Conservation (phyloP, 2,797 vertebrate species). For the Pogonophryne albipinna region DNA sequence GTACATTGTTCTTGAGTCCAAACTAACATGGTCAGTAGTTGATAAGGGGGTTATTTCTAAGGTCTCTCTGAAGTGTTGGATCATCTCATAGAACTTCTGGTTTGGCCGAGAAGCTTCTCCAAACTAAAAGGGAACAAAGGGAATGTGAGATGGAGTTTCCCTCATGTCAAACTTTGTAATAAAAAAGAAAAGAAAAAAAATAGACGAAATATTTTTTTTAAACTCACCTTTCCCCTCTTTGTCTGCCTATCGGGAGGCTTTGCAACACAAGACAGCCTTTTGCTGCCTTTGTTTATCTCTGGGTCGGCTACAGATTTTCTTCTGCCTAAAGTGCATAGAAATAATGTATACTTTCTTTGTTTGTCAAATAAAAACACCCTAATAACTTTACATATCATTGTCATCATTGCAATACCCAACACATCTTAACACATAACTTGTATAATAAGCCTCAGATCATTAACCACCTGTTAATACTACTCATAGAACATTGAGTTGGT, state of each 20-base stretch:
- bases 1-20: not conserved
- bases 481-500: not conserved
- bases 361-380: not conserved
- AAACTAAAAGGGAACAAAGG: slow-evolving; percentile 78
- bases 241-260: slow-evolving; percentile 86
- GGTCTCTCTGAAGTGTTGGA: slow-evolving; percentile 91
- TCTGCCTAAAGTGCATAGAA: slow-evolving; percentile 74
- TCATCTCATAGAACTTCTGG: slow-evolving; percentile 96
- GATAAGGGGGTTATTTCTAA: slow-evolving; percentile 88
- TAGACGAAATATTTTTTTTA: not conserved
- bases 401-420: not conserved
- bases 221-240: slow-evolving; percentile 90
- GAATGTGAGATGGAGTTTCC: not conserved
- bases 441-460: not conserved
- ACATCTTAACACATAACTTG: not conserved
- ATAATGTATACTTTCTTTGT: not conserved
- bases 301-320: slow-evolving; percentile 87
- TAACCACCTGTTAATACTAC: not conserved
- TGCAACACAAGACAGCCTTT: slow-evolving; percentile 86
- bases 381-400: not conserved
- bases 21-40: slow-evolving; percentile 87
- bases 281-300: slow-evolving; percentile 89
- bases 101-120: slow-evolving; percentile 88
- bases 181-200: not conserved
- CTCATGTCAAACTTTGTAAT: not conserved